phyloP scores from a whole-genome alignment of 2,888 invertebrate genomes.

The Drosophila barbarae region DNA sequence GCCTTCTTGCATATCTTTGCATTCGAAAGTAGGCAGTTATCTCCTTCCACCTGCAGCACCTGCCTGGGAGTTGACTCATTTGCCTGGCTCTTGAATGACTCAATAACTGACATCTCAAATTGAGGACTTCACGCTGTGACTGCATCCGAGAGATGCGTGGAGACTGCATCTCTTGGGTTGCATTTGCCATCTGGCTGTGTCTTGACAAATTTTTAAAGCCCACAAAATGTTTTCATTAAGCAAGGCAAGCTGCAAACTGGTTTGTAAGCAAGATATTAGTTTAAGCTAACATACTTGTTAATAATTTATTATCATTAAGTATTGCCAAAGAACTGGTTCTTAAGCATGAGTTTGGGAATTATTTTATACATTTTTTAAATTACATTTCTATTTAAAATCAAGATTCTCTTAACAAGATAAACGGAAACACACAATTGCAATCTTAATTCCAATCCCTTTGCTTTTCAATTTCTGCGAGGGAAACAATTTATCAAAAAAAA shows the following conservation, averaged over 20 bases:
- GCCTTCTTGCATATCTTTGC: slow-evolving; percentile 66
- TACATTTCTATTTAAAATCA: too few relatives aligned
- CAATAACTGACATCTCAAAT: slow-evolving; percentile 68
- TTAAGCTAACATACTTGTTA: background rate
- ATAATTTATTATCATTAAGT: background rate
- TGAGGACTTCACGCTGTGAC: slow-evolving; percentile 65
- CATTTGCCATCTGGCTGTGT: slow-evolving; percentile 38
- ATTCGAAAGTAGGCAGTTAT: slow-evolving; percentile 45
- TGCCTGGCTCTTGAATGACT: slow-evolving; percentile 68
- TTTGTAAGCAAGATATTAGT: slow-evolving; percentile 2
- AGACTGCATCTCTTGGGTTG: slow-evolving; percentile 26
- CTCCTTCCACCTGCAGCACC: slow-evolving; percentile 12
- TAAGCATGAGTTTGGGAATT: background rate
- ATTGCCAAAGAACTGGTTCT: background rate
- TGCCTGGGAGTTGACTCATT: slow-evolving; percentile 73
- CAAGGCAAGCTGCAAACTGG: background rate
- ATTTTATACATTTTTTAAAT: background rate
- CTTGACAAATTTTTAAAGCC: slow-evolving; percentile 61
- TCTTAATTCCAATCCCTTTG: background rate
- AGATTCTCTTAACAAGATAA: background rate
- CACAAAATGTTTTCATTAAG: slow-evolving; percentile 51
- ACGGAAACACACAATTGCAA: background rate
- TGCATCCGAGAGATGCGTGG: slow-evolving; percentile 14
- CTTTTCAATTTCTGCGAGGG: background rate
- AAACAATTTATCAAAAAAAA: background rate